Conservation (phyloP, 2,888 invertebrate genomes). For the Conops quadrifasciatus region DNA sequence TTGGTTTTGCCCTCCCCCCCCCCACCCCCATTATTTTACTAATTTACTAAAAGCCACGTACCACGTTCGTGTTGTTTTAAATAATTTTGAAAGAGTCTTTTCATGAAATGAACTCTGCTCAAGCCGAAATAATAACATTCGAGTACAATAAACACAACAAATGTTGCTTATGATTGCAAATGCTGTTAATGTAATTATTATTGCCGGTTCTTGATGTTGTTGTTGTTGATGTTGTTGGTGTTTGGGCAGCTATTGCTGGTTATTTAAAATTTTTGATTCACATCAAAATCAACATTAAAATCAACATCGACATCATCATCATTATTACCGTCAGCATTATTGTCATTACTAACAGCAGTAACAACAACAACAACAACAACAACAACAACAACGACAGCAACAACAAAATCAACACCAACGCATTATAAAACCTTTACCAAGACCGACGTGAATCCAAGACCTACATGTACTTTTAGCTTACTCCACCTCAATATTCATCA, state of each 20-base stretch:
- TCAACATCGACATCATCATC: neutral
- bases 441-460: too few relatives aligned
- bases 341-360: neutral
- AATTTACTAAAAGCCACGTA: too few relatives aligned
- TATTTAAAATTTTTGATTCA: neutral
- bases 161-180: constrained; percentile 8
- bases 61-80: too few relatives aligned
- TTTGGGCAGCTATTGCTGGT: neutral
- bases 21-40: too few relatives aligned
- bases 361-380: neutral
- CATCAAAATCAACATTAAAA: constrained; percentile 6
- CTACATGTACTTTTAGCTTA: too few relatives aligned
- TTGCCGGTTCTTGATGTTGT: neutral
- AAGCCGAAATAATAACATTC: too few relatives aligned
- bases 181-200: constrained; percentile 12
- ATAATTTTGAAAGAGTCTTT: too few relatives aligned
- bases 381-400: too few relatives aligned
- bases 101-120: too few relatives aligned
- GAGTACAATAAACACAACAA: neutral
- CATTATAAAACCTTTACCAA: too few relatives aligned
- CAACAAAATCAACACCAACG: too few relatives aligned
- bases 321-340: neutral
- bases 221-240: neutral
- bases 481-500: neutral
- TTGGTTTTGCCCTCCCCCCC: too few relatives aligned